Conservation (phyloP, 2,797 vertebrate species). For the Hydrolagus colliei region DNA sequence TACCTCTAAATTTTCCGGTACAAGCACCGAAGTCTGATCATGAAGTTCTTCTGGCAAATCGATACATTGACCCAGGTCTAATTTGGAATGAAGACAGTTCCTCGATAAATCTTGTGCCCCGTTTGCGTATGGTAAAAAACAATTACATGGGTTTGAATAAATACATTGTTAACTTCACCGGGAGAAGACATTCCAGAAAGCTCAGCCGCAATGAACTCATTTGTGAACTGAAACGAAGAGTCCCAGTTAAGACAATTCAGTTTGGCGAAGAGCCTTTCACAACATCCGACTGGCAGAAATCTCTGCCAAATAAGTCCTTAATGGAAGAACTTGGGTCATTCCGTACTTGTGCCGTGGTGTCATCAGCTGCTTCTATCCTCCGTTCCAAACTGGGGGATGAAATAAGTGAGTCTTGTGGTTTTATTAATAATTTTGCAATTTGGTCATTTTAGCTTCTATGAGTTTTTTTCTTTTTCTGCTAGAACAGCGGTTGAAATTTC, state of each 20-base stretch:
- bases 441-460: too few species aligned
- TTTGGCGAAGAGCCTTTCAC: constrained; percentile 53
- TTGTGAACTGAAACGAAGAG: constrained; percentile 52
- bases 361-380: constrained; percentile 63
- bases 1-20: neutral
- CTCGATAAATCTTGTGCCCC: constrained; percentile 51
- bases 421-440: too few species aligned
- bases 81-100: constrained; percentile 62
- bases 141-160: constrained; percentile 58
- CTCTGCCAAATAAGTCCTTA: constrained; percentile 52
- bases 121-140: constrained; percentile 53
- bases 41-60: neutral
- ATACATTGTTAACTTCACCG: constrained; percentile 53
- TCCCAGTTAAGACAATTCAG: constrained; percentile 54
- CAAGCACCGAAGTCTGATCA: constrained; percentile 35
- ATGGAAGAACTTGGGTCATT: constrained; percentile 46
- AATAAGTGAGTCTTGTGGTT: constrained; percentile 55
- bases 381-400: constrained; percentile 56
- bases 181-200: constrained; percentile 45
- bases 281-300: constrained; percentile 49
- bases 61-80: constrained; percentile 34
- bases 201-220: constrained; percentile 48
- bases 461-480: too few species aligned
- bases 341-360: constrained; percentile 58
- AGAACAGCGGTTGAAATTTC: too few species aligned